Base-by-base conservation (phyloP, 37 sponge, comb jelly and placozoan genomes). In the Aphrocallistes beatrix region DNA sequence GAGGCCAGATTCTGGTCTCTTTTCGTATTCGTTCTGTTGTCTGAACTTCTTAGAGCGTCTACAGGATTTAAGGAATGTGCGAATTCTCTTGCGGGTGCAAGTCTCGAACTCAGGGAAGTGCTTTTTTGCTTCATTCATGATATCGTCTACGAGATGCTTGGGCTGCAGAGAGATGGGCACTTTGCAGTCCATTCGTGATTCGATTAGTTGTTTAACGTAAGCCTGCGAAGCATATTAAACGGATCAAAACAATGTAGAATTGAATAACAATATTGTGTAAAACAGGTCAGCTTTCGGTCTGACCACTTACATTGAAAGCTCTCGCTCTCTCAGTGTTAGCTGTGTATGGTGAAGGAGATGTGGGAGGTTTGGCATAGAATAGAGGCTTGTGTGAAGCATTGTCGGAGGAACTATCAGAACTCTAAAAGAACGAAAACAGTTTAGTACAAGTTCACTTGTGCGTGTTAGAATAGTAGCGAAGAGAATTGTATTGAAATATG, bases 311-410 rank as follows among this genome's bases (percentile, higher is more conserved):
- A 88, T 92, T 92, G 85, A 92, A 92, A 51, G 84, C 88, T 37
- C 86, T 88, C 0, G 92, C 92, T 88, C 92, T 90, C 50, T 90
- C 90, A 0, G 92, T 92, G 49, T 92, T 92, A 36, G 92, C 92
- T 6, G 92, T 92, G 48, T 92, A 92, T 0, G 92, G 92, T 0
- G 92, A 92, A 0, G 92, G 92, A 0, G 92, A 92, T 13, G 75
- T 60, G 28, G 75, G 75, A 60, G 75, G 75, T 28, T 60, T 60
- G 25, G 75, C 75, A 13, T 60, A 60, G n/a, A 60, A 3, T 8
- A 60, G n/a, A 60, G 75, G 75, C n/a, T 60, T 60, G 28, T 60
- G 75, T 60, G 75, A 60, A 60, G 10, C n/a, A 25, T 25, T 60
- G 75, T 60, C 75, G n/a, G 75, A 60, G 3, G 75, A 60, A 13